These are phyloP conservation scores for honey bee (Apis mellifera) DNA, from an alignment of 1,140 invertebrate genomes.

Conservation along the genomic window Amel_HAv3.1 CM009937.2:11807001-11807500, in stretches of 20 bases:
- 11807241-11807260: slow-evolving; percentile 67
- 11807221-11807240: slow-evolving; percentile 39
- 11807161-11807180: not conserved
- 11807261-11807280: slow-evolving; percentile 72
- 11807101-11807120: not conserved
- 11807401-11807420: slow-evolving; percentile 47
- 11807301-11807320: slow-evolving; percentile 32
- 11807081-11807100: slow-evolving; percentile 35
- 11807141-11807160: slow-evolving; percentile 56
- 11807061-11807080: slow-evolving; percentile 7
- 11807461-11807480: slow-evolving; percentile 16
- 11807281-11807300: slow-evolving; percentile 69
- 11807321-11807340: slow-evolving; percentile 1
- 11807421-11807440: slow-evolving; percentile 60
- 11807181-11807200: not conserved
- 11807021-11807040: too few species aligned
- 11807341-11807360: not conserved
- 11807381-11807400: slow-evolving; percentile 46
- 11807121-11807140: not conserved
- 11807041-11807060: too few species aligned
- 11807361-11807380: slow-evolving; percentile 44
- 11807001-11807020: too few species aligned
- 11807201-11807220: not conserved
- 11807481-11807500: not conserved
- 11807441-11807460: slow-evolving; percentile 17